phyloP scores from a whole-genome alignment of 1,140 invertebrate species.

The Holcopasites calliopsidis region DNA sequence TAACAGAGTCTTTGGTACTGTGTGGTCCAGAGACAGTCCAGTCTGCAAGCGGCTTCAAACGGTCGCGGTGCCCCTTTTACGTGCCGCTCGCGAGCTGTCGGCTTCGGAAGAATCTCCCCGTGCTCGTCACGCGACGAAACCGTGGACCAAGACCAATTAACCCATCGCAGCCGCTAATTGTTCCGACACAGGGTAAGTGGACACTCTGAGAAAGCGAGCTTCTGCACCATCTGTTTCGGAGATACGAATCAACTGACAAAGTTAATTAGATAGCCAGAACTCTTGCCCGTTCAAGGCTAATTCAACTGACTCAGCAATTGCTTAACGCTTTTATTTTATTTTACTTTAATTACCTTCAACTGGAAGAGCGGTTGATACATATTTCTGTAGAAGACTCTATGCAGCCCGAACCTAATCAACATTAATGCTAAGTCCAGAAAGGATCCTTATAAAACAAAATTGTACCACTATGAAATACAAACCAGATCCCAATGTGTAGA shows the following conservation, averaged over 20 bases:
- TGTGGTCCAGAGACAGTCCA: too few relatives aligned
- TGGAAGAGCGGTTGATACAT: too few relatives aligned
- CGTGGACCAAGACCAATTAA: constrained; percentile 71
- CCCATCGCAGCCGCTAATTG: constrained; percentile 72
- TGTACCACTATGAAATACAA: too few relatives aligned
- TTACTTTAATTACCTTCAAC: too few relatives aligned
- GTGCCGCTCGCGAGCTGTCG: constrained; percentile 8
- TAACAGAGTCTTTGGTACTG: too few relatives aligned
- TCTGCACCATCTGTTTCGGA: neutral
- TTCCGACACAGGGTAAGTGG: constrained; percentile 59
- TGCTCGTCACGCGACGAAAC: constrained; percentile 71
- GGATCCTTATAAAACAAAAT: too few relatives aligned
- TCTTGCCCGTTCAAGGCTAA: neutral
- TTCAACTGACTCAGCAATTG: neutral
- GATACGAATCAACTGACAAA: neutral
- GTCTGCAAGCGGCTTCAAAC: constrained; percentile 15
- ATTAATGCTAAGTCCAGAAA: too few relatives aligned
- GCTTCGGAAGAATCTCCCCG: constrained; percentile 54
- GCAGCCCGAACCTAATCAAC: too few relatives aligned
- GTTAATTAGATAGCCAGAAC: constrained; percentile 10
- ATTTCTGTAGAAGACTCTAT: too few relatives aligned
- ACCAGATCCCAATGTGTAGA: too few relatives aligned
- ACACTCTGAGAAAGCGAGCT: constrained; percentile 62
- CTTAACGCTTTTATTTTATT: too few relatives aligned
- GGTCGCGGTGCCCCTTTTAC: constrained; percentile 24